Percentiles rank a stretch among this genome's conserved stretches.
phyloP scores from a whole-genome alignment of 2,113 vertebrate genomes.

The Sakesphorus luctuosus region DNA sequence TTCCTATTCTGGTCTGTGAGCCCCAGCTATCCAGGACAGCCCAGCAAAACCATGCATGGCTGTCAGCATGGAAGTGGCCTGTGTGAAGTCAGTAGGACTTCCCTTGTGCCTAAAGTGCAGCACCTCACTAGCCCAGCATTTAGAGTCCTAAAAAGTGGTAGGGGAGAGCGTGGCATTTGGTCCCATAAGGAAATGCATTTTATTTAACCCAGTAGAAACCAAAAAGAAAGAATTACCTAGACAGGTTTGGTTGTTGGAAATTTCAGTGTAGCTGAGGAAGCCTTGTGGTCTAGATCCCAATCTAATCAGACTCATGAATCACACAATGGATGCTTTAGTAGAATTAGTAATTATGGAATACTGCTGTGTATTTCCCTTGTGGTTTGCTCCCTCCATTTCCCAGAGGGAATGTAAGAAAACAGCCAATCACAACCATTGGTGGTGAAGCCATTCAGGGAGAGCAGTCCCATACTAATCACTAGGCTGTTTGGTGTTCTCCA shows the following conservation, averaged over 20 bases:
- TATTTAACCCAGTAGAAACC: background rate
- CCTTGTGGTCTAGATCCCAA: background rate
- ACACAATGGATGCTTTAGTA: background rate
- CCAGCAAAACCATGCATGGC: background rate
- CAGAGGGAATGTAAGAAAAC: background rate
- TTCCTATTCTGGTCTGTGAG: background rate
- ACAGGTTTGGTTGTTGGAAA: background rate
- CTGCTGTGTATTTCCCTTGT: background rate
- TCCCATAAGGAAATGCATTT: background rate
- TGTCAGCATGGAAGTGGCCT: background rate
- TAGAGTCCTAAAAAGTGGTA: background rate
- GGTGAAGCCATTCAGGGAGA: background rate
- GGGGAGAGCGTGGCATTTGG: background rate
- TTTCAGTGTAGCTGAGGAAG: background rate
- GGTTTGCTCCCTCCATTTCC: background rate
- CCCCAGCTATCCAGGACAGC: background rate
- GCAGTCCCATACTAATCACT: background rate
- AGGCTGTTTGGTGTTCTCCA: background rate
- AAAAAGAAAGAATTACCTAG: background rate
- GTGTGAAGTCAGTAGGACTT: background rate
- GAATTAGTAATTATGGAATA: background rate
- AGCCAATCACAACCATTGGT: background rate
- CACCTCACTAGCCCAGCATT: background rate
- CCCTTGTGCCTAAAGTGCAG: background rate
- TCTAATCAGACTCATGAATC: background rate